Conservation (phyloP, 2,888 invertebrate genomes). For the Spicauda simplicius region DNA sequence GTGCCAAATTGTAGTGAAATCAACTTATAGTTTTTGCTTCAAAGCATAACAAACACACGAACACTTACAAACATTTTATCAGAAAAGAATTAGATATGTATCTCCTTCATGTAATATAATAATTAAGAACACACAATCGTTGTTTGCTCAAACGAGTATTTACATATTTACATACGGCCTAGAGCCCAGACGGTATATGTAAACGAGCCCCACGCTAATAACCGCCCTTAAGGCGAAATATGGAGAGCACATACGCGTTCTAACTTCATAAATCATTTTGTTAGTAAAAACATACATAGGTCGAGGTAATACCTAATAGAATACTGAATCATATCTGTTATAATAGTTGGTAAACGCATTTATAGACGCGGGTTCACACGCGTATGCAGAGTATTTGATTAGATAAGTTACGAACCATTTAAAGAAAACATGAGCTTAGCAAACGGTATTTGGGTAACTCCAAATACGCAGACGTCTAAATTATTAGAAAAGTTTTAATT, state of each 20-base stretch:
- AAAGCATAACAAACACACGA: too few species aligned
- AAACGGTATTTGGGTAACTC: too few species aligned
- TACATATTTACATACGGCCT: slow-evolving; percentile 23
- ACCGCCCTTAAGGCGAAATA: slow-evolving; percentile 7
- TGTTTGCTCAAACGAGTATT: slow-evolving; percentile 23
- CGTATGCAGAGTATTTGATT: too few species aligned
- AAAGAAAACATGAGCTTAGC: too few species aligned
- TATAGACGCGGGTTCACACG: too few species aligned
- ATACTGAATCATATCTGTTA: neutral
- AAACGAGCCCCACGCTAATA: slow-evolving; percentile 13
- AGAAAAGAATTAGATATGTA: neutral
- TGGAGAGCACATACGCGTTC: neutral
- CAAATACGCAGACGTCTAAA: too few species aligned
- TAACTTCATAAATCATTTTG: neutral
- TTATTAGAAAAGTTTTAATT: too few species aligned
- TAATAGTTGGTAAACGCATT: too few species aligned
- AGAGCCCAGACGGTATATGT: slow-evolving; percentile 4
- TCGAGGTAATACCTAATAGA: neutral
- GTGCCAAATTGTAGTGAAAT: too few species aligned
- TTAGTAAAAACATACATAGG: neutral
- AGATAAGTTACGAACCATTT: too few species aligned
- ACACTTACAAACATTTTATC: too few species aligned
- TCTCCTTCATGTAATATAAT: slow-evolving; percentile 39
- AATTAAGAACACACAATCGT: slow-evolving; percentile 19
- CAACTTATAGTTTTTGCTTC: too few species aligned